Base-by-base conservation (phyloP, 2,113 vertebrate species). In the Apteryx mantelli region DNA sequence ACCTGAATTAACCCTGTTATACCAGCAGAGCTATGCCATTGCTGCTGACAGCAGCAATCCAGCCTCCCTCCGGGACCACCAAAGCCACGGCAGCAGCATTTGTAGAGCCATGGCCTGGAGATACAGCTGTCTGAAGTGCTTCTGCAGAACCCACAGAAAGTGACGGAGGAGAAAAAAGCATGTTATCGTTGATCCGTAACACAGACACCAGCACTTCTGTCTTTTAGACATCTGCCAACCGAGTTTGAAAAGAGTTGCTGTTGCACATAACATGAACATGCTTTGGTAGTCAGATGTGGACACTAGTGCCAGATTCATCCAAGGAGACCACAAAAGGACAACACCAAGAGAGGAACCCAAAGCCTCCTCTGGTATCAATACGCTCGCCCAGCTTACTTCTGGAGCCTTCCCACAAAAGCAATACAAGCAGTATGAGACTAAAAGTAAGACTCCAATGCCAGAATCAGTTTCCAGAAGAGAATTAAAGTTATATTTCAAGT, bases 401-500 rank as follows among this genome's bases (percentile, higher is more conserved):
- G 0, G 36, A 38, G 6, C 78, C 58, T 24, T 42, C 55, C 63
- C 28, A 17, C 66, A n/a, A 30, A 61, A 61, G 75, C 53, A 7
- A 0, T 10, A 56, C 26, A 2, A 89, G n/a, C 21, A 88, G 77
- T 44, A 25, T 1, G 25, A 66, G 52, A 60, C 66, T 93, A 26
- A 82, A 91, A 94, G 69, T 69, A 78, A 55, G 78, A n/a, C 50
- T 71, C 71, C 13, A 9, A 55, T 6, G 40, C 63, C 84, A 91
- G 53, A 97, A 89, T 65, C 69, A 0, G 0, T 63, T 88, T 65
- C 85, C 76, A 92, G 86, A 81, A 91, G 21, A 40, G 58, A 93
- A 94, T 46, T 77, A 36, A 91, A 96, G 89, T 95, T 96, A 26
- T 60, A 93, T 91, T 88, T 95, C 91, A 91, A 94, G 56, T 55